phyloP scores from a whole-genome alignment of 92 coral and sea anemone genomes.

The Porites divaricata region DNA sequence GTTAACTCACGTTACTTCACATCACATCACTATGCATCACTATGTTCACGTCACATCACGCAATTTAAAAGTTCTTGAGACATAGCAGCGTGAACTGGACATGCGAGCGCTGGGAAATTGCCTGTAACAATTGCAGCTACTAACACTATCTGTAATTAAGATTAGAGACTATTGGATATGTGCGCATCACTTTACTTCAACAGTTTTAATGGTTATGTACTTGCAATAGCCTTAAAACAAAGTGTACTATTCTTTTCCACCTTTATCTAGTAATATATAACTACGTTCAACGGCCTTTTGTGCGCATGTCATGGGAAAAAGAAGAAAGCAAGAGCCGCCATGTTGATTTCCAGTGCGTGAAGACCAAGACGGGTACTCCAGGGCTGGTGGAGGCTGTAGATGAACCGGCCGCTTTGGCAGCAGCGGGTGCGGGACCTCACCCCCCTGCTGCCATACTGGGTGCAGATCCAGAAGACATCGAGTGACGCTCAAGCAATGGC shows the following conservation, averaged over 20 bases:
- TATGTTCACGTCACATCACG: no score
- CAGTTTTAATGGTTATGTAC: no score
- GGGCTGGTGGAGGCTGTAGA: slow-evolving; percentile 98
- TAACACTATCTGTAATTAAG: no score
- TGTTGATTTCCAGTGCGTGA: slow-evolving; percentile 99
- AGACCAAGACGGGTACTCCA: slow-evolving; percentile 91
- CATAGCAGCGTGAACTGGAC: no score
- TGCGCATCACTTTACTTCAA: no score
- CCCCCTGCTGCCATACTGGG: slow-evolving; percentile 93
- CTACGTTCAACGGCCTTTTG: slow-evolving; percentile 98
- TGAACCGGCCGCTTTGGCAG: slow-evolving; percentile 98
- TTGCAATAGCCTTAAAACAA: no score
- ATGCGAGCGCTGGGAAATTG: no score
- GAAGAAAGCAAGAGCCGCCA: slow-evolving; percentile 99
- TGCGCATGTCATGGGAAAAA: slow-evolving; percentile 99
- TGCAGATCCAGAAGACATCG: slow-evolving; percentile 95
- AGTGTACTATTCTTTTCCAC: background rate
- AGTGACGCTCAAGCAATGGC: slow-evolving; percentile 22
- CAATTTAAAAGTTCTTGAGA: no score
- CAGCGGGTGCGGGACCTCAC: slow-evolving; percentile 93
- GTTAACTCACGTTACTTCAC: no score
- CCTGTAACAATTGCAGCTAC: no score
- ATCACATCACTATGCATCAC: no score
- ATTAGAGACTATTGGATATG: no score
- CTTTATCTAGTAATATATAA: slow-evolving; percentile 82